A percentile compares a stretch with the other conserved stretches of the same genome.
phyloP scores from a whole-genome alignment of 2,888 invertebrate species.

The Hydropsyche betteni region DNA sequence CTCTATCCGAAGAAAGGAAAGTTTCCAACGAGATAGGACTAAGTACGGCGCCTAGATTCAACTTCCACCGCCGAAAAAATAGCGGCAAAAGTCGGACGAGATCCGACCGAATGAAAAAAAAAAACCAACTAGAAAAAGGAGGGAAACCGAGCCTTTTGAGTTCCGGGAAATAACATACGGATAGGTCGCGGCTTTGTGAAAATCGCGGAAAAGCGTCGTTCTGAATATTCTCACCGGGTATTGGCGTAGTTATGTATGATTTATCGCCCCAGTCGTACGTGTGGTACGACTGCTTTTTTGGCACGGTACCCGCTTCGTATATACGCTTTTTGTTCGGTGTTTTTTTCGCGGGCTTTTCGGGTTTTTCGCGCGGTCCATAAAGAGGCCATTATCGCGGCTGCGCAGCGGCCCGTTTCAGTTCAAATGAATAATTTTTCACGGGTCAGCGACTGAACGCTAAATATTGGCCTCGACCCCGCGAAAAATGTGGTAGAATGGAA shows the following conservation, averaged over 20 bases:
- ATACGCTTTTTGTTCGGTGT: too few species aligned
- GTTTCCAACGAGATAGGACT: constrained; percentile 3
- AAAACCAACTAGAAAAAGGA: too few species aligned
- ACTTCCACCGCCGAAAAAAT: too few species aligned
- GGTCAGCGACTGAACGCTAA: constrained; percentile 3
- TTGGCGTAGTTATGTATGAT: constrained; percentile 18
- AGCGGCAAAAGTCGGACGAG: too few species aligned
- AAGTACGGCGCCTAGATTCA: too few species aligned
- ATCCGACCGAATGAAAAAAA: too few species aligned
- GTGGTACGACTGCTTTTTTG: not conserved
- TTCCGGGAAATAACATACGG: too few species aligned
- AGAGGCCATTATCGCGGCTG: constrained; percentile 17
- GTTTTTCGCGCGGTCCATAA: constrained; percentile 2
- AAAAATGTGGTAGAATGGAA: too few species aligned
- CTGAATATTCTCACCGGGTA: constrained; percentile 2
- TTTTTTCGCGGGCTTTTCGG: too few species aligned
- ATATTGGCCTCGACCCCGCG: constrained; percentile 1
- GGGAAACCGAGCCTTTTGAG: too few species aligned
- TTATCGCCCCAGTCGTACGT: not conserved
- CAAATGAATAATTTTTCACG: constrained; percentile 17
- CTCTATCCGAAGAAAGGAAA: not conserved
- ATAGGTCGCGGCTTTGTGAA: constrained; percentile 12
- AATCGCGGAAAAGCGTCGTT: constrained; percentile 16
- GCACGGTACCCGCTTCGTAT: too few species aligned
- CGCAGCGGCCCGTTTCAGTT: not conserved